Conservation (phyloP, 2,888 invertebrate genomes). For the Pristionchus mayeri region DNA sequence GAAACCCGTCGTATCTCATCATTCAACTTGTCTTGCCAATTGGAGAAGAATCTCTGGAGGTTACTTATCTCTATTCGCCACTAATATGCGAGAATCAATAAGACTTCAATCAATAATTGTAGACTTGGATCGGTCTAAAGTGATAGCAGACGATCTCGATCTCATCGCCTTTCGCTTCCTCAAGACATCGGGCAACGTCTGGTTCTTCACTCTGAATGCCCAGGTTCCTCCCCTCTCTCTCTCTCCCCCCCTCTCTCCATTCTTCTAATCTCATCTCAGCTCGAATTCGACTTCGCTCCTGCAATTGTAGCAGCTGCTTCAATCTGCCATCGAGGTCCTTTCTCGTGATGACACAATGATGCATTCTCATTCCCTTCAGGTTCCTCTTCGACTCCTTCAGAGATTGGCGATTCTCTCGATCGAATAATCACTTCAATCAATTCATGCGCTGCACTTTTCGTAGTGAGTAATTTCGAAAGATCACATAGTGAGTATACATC, state of each 20-base stretch:
- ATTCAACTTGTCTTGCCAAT: slow-evolving; percentile 52
- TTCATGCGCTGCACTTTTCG: neutral
- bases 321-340: neutral
- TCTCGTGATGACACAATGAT: neutral
- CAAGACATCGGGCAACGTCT: slow-evolving; percentile 50
- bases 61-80: no score
- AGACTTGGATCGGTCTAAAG: slow-evolving; percentile 33
- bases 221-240: no score
- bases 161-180: slow-evolving; percentile 53
- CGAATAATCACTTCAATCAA: slow-evolving; percentile 46
- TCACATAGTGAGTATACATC: no score
- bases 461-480: neutral
- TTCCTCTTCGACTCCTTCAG: slow-evolving; percentile 1
- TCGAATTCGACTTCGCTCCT: slow-evolving; percentile 49
- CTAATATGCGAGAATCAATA: neutral
- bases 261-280: slow-evolving; percentile 48
- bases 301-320: slow-evolving; percentile 30
- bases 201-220: slow-evolving; percentile 55
- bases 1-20: slow-evolving; percentile 54
- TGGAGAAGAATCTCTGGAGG: slow-evolving; percentile 50
- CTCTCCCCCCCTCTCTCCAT: no score
- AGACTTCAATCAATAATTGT: neutral
- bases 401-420: slow-evolving; percentile 51
- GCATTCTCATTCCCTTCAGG: neutral
- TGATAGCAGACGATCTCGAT: slow-evolving; percentile 47